A percentile compares a stretch with the other conserved stretches of the same genome.
Conservation (phyloP, 2,797 vertebrate species). For the Muscicapa comitata region DNA sequence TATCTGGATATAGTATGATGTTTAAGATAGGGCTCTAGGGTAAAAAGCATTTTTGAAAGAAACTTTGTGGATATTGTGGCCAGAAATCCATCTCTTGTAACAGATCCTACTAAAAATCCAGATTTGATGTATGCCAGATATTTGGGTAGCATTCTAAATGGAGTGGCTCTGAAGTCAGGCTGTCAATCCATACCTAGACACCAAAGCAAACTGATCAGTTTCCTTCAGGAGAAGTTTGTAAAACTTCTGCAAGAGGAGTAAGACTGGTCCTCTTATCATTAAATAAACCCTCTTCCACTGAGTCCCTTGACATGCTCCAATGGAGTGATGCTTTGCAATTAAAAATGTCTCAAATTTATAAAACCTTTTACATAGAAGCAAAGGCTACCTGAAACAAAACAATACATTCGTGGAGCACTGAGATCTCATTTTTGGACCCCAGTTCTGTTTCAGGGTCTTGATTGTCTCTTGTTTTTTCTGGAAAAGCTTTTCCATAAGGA, state of each 20-base stretch:
- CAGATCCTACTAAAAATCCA: not conserved
- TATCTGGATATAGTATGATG: not conserved
- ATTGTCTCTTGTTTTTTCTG: not conserved
- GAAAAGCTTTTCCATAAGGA: not conserved
- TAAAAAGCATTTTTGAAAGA: not conserved
- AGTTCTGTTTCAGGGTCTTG: not conserved
- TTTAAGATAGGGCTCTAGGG: not conserved
- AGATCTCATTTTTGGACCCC: not conserved
- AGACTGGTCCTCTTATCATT: not conserved
- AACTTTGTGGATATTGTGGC: not conserved
- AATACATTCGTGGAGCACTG: not conserved
- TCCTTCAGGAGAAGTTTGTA: not conserved
- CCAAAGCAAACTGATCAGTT: not conserved
- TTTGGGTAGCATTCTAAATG: not conserved
- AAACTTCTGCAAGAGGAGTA: not conserved
- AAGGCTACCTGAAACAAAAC: not conserved
- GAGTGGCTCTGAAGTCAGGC: not conserved
- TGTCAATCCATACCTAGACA: not conserved
- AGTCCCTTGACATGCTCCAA: not conserved
- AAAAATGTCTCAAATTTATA: not conserved
- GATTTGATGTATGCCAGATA: rapidly evolving
- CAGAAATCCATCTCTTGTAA: not conserved
- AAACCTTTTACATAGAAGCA: not conserved
- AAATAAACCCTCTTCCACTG: not conserved
- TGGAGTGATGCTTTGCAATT: not conserved